These are phyloP conservation scores for Leucopsar rothschildi DNA, from an alignment of 2,113 vertebrate genomes.

Conservation along the genomic window DNA sequence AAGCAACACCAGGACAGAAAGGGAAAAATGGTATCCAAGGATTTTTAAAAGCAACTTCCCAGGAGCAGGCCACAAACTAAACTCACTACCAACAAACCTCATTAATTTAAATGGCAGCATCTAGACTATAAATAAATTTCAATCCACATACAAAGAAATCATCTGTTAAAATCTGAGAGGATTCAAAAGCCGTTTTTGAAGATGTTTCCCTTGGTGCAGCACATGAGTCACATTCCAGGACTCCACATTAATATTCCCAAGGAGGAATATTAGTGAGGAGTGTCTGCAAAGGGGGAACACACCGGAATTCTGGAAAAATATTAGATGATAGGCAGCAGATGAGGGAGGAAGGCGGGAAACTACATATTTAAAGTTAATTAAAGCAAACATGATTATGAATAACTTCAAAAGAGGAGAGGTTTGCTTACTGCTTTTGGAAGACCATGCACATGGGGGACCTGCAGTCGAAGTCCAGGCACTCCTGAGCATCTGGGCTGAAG, in stretches of 20 bases:
- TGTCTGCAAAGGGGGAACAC: neutral
- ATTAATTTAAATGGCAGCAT: neutral
- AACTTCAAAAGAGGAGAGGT: neutral
- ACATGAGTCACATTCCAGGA: neutral
- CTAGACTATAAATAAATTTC: neutral
- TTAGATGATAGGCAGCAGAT: neutral
- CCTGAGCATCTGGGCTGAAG: conserved; percentile 88
- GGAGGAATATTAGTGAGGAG: neutral
- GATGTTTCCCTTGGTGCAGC: neutral
- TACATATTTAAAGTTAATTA: fast-evolving
- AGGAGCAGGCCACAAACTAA: neutral
- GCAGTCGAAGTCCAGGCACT: conserved; percentile 71
- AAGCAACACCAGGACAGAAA: neutral
- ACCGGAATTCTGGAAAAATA: neutral
- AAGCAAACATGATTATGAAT: neutral
- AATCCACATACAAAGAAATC: neutral
- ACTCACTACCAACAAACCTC: neutral
- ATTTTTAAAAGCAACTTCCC: neutral
- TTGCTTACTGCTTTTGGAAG: conserved; percentile 72
- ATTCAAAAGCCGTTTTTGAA: neutral
- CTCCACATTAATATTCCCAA: neutral
- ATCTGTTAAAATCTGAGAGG: neutral
- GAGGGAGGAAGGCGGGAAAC: neutral
- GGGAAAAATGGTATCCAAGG: neutral
- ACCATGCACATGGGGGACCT: conserved; percentile 80